Evolutionary conservation across 2,888 invertebrate species (phyloP), one percentile per base, ranked within the genome.

Genomic region (Nomada fabriciana): DNA sequence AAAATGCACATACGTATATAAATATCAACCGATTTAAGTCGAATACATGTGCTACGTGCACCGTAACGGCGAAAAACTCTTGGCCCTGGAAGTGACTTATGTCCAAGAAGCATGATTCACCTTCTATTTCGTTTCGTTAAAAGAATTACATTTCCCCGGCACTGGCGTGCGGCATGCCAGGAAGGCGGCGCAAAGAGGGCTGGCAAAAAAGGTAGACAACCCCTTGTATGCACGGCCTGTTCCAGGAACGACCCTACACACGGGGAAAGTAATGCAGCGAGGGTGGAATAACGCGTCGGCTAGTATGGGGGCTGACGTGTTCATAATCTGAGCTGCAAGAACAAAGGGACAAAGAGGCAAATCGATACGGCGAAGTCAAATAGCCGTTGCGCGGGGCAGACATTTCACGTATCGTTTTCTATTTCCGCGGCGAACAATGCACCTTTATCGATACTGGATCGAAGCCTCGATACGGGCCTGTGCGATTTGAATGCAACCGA

Each of bases 391-490:
- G 52, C 43, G 59, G 23, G 67, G 13, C 52, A 64, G 81, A 79
- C 82, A 79, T 87, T 87, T 82, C 86, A 84, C 82, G 81, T 83
- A 85, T 86, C 86, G 80, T 85, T 88, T 81, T 79, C 86, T 77
- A 86, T 86, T 85, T 82, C 86, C 83, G 86, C 77, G 60, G 59
- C 20, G 82, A 83, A 85, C 88, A 85, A 88, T 88, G 88, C 86
- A 80, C 82, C 79, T 60, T 64, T 70, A 43, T 53, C 76, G 85
- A 76, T 71, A 70, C 65, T 47, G 83, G 75, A 83, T 88, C 80
- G 82, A 85, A 82, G 53, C 74, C 61, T 72, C 83, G 85, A 87
- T 85, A 79, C 59, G 59, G 36, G 20, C 23, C 61, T 60, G 53
- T 57, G 72, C 69, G 80, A 83, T 86, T 88, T 72, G 61, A 86